Conservation (phyloP, 2,113 vertebrate species). For the Phrynocephalus versicolor region DNA sequence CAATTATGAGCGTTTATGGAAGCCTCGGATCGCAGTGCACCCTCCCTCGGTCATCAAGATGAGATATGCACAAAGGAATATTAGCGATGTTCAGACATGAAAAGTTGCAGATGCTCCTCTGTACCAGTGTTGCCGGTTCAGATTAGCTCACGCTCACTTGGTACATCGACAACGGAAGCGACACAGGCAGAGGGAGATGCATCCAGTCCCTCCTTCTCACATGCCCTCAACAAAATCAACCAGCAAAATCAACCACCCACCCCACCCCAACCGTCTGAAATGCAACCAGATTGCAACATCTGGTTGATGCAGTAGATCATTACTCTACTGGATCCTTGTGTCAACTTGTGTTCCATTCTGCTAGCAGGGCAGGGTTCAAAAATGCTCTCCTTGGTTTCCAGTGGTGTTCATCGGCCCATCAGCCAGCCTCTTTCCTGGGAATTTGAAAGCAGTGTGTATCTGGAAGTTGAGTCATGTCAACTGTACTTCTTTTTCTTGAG, state of each 20-base stretch:
- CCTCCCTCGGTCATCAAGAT: conserved; percentile 78
- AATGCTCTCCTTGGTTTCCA: not conserved
- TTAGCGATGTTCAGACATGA: conserved; percentile 76
- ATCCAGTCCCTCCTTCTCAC: conserved; percentile 17
- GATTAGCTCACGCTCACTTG: conserved; percentile 74
- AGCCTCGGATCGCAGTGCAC: conserved; percentile 78
- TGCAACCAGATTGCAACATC: conserved; percentile 57
- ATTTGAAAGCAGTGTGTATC: not conserved
- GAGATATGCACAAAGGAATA: conserved; percentile 78
- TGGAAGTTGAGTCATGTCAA: no score
- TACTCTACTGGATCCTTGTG: no score
- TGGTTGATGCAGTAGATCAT: no score
- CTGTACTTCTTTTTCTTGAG: no score
- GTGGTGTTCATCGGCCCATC: not conserved
- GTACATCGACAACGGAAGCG: conserved; percentile 73
- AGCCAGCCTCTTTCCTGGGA: not conserved
- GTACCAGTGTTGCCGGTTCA: conserved; percentile 69
- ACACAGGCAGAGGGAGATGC: conserved; percentile 69
- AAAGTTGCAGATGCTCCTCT: conserved; percentile 70
- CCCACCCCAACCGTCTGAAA: conserved; percentile 44
- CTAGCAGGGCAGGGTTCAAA: not conserved
- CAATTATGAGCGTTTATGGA: conserved; percentile 99
- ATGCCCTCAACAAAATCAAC: not conserved
- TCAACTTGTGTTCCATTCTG: not conserved
- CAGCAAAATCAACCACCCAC: not conserved